These are phyloP conservation scores for Papilio elwesi DNA, from an alignment of 2,888 invertebrate species.

Conservation along the genomic window DNA sequence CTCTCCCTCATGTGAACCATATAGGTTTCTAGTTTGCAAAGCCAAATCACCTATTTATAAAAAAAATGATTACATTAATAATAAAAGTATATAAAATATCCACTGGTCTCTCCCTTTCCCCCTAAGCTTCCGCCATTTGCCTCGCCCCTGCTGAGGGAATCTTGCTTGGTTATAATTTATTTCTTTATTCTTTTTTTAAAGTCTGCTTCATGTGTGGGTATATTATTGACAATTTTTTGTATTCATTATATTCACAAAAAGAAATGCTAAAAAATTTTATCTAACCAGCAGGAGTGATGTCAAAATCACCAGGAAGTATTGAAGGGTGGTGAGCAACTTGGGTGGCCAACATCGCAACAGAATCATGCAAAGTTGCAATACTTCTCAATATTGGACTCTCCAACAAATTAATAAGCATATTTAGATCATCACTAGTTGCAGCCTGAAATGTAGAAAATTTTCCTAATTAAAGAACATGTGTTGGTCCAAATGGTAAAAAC, in stretches of 20 bases:
- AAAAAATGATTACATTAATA: neutral
- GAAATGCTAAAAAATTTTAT: neutral
- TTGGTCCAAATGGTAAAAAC: too few species aligned
- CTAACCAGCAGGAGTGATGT: constrained; percentile 91
- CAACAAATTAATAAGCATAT: constrained; percentile 91
- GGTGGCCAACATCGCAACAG: constrained; percentile 92
- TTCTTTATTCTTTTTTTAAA: too few species aligned
- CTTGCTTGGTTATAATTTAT: too few species aligned
- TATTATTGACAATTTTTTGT: too few species aligned
- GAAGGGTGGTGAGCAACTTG: constrained; percentile 96
- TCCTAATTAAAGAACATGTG: neutral
- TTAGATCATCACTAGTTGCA: constrained; percentile 89
- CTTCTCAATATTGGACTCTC: constrained; percentile 96
- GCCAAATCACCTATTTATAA: constrained; percentile 71
- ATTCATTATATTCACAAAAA: too few species aligned
- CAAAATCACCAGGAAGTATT: constrained; percentile 96
- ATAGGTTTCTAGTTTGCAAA: constrained; percentile 75
- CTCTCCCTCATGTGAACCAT: constrained; percentile 82
- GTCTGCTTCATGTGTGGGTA: too few species aligned
- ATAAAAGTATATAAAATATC: too few species aligned
- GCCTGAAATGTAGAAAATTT: constrained; percentile 58
- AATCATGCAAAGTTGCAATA: constrained; percentile 96
- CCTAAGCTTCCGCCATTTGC: too few species aligned
- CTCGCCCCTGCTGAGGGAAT: too few species aligned
- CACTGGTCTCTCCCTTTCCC: too few species aligned